Conservation (phyloP, 2,888 invertebrate species). For the Euplagia quadripunctaria region DNA sequence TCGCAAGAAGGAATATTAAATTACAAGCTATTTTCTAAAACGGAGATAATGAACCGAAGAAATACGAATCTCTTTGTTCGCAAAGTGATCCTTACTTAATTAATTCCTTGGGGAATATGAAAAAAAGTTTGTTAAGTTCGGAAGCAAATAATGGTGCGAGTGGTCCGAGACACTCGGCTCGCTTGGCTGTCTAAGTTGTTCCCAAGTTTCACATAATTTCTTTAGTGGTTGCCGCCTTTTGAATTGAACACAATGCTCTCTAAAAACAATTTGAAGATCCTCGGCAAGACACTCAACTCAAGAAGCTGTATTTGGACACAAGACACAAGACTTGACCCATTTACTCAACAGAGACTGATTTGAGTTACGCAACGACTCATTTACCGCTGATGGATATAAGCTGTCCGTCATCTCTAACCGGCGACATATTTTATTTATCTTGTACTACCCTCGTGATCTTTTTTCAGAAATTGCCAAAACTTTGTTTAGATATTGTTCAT, state of each 20-base stretch:
- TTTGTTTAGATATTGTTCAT: conserved; percentile 42
- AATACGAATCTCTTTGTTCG: conserved; percentile 66
- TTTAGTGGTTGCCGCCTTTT: conserved; percentile 63
- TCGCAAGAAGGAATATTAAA: conserved; percentile 50
- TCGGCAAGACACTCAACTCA: conserved; percentile 35
- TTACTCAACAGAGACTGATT: conserved; percentile 54
- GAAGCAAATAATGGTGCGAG: conserved; percentile 66
- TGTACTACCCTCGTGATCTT: conserved; percentile 21
- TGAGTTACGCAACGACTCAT: conserved; percentile 58
- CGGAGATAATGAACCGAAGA: conserved; percentile 63
- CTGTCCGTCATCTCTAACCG: conserved; percentile 47
- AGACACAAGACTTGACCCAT: conserved; percentile 57
- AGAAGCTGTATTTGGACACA: conserved; percentile 34
- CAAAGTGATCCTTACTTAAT: conserved; percentile 73
- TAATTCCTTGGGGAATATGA: conserved; percentile 68
- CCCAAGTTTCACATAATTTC: conserved; percentile 73
- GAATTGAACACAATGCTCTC: conserved; percentile 66
- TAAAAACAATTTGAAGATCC: conserved; percentile 51
- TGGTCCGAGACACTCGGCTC: conserved; percentile 60
- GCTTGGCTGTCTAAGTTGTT: conserved; percentile 71
- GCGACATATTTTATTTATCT: conserved; percentile 36
- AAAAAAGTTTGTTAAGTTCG: conserved; percentile 67
- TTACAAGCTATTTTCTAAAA: conserved; percentile 54
- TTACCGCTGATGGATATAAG: conserved; percentile 43
- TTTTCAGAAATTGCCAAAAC: conserved; percentile 39